These are phyloP conservation scores for Temnothorax curvispinosus DNA, from an alignment of 1,140 invertebrate genomes.

Conservation along the genomic window DNA sequence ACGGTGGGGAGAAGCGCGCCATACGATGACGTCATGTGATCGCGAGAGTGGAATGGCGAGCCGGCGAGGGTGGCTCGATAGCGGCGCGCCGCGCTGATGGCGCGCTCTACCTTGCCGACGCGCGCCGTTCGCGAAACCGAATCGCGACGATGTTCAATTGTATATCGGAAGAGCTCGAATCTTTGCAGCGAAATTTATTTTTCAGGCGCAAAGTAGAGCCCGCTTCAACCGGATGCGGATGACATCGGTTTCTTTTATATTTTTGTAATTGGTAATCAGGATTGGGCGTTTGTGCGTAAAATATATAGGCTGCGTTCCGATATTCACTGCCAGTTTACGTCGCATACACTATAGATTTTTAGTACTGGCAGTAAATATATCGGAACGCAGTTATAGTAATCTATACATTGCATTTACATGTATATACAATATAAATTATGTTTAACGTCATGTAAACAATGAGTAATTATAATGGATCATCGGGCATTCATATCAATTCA, in stretches of 20 bases:
- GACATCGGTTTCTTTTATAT: slow-evolving; percentile 24
- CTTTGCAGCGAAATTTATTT: background rate
- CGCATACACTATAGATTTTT: no score
- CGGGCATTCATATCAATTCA: no score
- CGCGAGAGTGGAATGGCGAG: background rate
- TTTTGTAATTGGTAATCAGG: background rate
- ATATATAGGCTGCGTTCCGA: no score
- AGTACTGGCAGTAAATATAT: no score
- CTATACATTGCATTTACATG: no score
- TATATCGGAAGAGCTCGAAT: slow-evolving; percentile 4
- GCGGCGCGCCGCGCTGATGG: background rate
- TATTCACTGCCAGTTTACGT: no score
- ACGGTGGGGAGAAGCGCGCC: slow-evolving; percentile 18
- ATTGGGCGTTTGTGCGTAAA: no score
- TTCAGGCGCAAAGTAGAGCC: background rate
- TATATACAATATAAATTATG: no score
- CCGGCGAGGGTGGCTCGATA: slow-evolving; percentile 3
- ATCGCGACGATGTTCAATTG: background rate
- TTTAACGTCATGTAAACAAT: no score
- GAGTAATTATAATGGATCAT: no score
- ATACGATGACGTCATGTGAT: slow-evolving; percentile 24
- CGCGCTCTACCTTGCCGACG: slow-evolving; percentile 61
- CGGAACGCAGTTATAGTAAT: no score
- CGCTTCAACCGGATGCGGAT: slow-evolving; percentile 14
- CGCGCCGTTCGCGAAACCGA: background rate